phyloP scores from a whole-genome alignment of 1,140 invertebrate genomes.

The Nixonia krombeini region DNA sequence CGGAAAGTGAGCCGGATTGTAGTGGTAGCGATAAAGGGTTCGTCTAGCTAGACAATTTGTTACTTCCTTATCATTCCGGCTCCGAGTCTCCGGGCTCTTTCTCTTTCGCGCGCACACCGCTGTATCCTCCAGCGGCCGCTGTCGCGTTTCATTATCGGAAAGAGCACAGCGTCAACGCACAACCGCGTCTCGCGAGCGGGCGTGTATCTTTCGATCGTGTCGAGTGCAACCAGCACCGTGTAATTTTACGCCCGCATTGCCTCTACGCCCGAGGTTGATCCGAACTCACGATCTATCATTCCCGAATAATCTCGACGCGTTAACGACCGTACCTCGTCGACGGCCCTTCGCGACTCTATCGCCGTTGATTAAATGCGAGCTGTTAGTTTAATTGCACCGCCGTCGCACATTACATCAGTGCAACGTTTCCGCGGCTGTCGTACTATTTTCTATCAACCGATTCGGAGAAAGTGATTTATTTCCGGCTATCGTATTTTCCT shows the following conservation, averaged over 20 bases:
- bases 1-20: neutral
- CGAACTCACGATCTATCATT: too few relatives aligned
- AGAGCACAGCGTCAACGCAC: constrained; percentile 44
- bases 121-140: neutral
- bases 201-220: constrained; percentile 19
- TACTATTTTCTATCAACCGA: too few relatives aligned
- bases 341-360: too few relatives aligned
- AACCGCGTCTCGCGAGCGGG: constrained; percentile 46
- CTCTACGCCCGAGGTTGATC: too few relatives aligned
- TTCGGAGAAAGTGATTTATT: too few relatives aligned
- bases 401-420: too few relatives aligned
- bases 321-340: too few relatives aligned
- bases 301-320: too few relatives aligned
- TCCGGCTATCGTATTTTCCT: too few relatives aligned
- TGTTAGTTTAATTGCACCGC: too few relatives aligned
- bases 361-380: too few relatives aligned
- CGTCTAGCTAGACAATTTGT: constrained; percentile 66
- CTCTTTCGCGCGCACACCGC: constrained; percentile 23
- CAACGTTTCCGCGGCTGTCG: too few relatives aligned
- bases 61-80: constrained; percentile 62
- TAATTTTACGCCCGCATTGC: constrained; percentile 8
- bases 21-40: constrained; percentile 32
- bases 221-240: constrained; percentile 16
- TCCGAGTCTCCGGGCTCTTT: constrained; percentile 11
- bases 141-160: constrained; percentile 30